A percentile compares a stretch with the other conserved stretches of the same genome.
Conservation (phyloP, 2,888 invertebrate genomes). For the Cenopis cana region DNA sequence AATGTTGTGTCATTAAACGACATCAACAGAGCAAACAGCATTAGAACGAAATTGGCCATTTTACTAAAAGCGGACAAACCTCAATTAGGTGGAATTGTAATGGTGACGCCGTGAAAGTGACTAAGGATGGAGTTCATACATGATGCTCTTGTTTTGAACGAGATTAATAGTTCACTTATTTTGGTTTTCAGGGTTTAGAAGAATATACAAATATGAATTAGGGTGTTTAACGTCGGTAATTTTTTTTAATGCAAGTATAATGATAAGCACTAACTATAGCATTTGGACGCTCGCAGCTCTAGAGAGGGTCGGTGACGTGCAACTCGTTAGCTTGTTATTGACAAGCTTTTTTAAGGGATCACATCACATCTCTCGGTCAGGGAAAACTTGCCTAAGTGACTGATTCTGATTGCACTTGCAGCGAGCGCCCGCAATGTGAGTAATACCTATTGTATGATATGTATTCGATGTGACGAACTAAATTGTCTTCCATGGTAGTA, state of each 20-base stretch:
- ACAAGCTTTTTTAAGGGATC: too few species aligned
- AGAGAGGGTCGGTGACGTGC: too few species aligned
- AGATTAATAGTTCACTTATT: background rate
- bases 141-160: slow-evolving; percentile 19
- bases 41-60: slow-evolving; percentile 79
- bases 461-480: too few species aligned
- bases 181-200: background rate
- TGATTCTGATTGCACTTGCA: too few species aligned
- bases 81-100: slow-evolving; percentile 80
- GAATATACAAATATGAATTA: background rate
- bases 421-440: too few species aligned
- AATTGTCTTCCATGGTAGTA: too few species aligned
- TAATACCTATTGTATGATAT: too few species aligned
- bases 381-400: too few species aligned
- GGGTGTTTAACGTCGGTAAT: background rate
- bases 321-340: too few species aligned
- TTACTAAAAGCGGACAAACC: slow-evolving; percentile 81
- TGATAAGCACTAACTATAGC: too few species aligned
- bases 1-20: slow-evolving; percentile 62
- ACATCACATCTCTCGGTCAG: too few species aligned
- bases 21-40: slow-evolving; percentile 65
- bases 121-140: slow-evolving; percentile 58
- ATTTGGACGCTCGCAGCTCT: too few species aligned
- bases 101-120: slow-evolving; percentile 78
- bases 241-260: background rate